These are phyloP conservation scores for Microcaecilia unicolor DNA, from an alignment of 2,797 vertebrate species.

Conservation along the genomic window DNA sequence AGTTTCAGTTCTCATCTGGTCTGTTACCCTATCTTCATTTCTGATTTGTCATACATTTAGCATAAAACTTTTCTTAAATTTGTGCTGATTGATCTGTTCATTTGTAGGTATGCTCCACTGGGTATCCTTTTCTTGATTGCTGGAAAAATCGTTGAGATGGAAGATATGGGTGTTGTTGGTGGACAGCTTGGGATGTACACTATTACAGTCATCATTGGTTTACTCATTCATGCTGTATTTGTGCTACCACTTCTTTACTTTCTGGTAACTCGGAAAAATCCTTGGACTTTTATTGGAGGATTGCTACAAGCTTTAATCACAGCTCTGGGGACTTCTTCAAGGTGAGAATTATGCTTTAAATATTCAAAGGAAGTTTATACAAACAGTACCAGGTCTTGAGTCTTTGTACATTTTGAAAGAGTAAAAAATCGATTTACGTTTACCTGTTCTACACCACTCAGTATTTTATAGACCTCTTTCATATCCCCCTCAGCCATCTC, in stretches of 20 bases:
- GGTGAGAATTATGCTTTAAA: too few species aligned
- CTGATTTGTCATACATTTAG: too few species aligned
- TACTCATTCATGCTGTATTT: constrained; percentile 79
- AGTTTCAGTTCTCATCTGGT: too few species aligned
- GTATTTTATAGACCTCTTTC: too few species aligned
- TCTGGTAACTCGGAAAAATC: constrained; percentile 83
- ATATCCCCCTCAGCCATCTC: too few species aligned
- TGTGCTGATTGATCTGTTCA: not conserved
- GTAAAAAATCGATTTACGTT: too few species aligned
- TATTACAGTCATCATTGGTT: constrained; percentile 83
- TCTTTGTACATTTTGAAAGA: too few species aligned
- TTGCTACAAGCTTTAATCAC: constrained; percentile 86
- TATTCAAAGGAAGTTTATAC: too few species aligned
- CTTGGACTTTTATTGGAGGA: constrained; percentile 87
- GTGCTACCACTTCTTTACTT: constrained; percentile 89
- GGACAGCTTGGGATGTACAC: constrained; percentile 96
- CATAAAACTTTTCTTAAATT: too few species aligned
- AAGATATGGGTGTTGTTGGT: constrained; percentile 87
- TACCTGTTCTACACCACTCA: too few species aligned
- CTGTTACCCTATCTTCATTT: too few species aligned
- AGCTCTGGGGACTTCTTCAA: constrained; percentile 89
- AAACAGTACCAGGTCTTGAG: too few species aligned
- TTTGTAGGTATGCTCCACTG: constrained; percentile 82
- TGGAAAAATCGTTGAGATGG: constrained; percentile 97
- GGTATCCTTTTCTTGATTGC: constrained; percentile 94